Evolutionary conservation across 2,113 vertebrate species (phyloP), one percentile per base, ranked within the genome.

Genomic region (Stegostoma tigrinum): DNA sequence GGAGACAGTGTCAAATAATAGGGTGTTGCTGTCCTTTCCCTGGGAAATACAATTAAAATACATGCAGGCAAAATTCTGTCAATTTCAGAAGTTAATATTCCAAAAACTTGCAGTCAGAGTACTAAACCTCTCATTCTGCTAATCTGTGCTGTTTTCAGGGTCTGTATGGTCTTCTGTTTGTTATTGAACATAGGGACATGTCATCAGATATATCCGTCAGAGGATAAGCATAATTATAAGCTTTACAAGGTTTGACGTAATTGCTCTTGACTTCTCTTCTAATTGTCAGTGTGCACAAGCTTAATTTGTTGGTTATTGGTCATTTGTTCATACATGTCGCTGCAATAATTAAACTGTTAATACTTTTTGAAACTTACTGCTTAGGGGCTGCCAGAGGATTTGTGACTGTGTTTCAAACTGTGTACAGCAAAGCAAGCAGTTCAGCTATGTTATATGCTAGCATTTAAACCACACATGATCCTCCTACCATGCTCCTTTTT

Each of bases 141-240:
- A 97, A 96, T 96, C 97, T 96, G 96, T 38, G 68, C 95, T 95
- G 96, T 96, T 96, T 96, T 97, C 95, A 96, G 96, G 96, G 96
- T 96, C 95, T 96, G 89, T 96, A 96, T 96, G 96, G 96, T 83
- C 83, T 96, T 94, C 93, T 42, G 67, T 97, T 97, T 96, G 97
- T 97, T 97, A 97, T 97, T 97, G 97, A 97, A 96, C 96, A 96
- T 96, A 96, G 97, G 96, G 96, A 97, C 97, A 97, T 97, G 97
- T 97, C 97, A 97, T 97, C 97, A 97, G 97, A 97, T 97, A 97
- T 97, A 97, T 98, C 97, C 97, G 97, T 98, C 97, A 97, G 97
- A 97, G 97, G 98, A 97, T 98, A 97, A 98, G 97, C 96, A 96
- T 97, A 97, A 98, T 98, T 98, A 97, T 97, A 97, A 97, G 97